Conservation (phyloP, 2,113 vertebrate species). For the Mesembrinibis cayennensis region DNA sequence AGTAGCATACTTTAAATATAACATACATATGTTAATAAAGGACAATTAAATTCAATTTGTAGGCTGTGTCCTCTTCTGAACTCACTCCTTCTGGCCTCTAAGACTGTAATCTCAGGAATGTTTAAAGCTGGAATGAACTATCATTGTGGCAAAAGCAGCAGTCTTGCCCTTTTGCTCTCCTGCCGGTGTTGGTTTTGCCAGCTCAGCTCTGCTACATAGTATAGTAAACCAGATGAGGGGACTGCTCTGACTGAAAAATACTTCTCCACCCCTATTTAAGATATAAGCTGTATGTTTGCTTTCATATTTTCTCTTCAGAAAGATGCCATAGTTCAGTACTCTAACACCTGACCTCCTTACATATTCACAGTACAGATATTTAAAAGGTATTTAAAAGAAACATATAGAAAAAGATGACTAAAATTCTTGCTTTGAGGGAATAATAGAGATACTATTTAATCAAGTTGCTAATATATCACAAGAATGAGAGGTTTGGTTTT, state of each 20-base stretch:
- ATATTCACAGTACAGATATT: not conserved
- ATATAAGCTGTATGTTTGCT: not conserved
- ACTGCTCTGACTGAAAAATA: not conserved
- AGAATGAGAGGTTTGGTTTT: not conserved
- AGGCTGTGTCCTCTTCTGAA: not conserved
- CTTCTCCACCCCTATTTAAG: not conserved
- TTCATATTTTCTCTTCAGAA: not conserved
- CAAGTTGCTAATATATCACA: not conserved
- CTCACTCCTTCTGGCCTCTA: not conserved
- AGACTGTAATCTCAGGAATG: constrained; percentile 10
- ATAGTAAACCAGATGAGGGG: not conserved
- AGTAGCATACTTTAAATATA: not conserved
- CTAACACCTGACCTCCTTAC: not conserved
- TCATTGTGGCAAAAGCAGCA: not conserved
- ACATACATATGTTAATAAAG: not conserved
- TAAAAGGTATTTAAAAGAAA: not conserved
- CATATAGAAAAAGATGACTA: not conserved
- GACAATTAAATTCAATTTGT: not conserved
- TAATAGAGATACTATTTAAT: not conserved
- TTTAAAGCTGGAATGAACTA: not conserved
- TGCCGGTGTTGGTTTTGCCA: not conserved
- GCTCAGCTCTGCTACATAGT: not conserved
- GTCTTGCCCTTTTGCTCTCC: not conserved
- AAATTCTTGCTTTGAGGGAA: not conserved
- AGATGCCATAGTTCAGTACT: not conserved